Evolutionary conservation across 2,888 invertebrate genomes (phyloP).

Genomic region (Polymixis flavicincta): DNA sequence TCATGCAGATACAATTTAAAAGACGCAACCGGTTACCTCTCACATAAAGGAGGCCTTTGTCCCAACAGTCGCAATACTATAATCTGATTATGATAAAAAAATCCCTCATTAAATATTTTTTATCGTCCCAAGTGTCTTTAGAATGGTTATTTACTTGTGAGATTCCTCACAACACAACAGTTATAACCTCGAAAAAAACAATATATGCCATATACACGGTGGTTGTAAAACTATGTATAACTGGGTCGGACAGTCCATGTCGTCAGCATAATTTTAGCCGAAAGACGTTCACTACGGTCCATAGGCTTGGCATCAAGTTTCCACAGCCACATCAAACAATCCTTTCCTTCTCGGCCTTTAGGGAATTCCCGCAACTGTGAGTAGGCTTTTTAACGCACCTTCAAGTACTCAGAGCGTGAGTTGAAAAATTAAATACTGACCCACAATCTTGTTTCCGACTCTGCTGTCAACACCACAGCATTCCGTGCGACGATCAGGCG

Average conservation of each 20-base stretch:
- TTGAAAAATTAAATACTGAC: conserved; percentile 62
- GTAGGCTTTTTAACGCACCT: neutral
- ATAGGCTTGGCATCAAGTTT: neutral
- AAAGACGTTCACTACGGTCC: neutral
- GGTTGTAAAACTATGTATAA: neutral
- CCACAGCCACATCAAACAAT: neutral
- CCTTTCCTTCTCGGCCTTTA: neutral
- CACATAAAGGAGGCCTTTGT: neutral
- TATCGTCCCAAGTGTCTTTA: neutral
- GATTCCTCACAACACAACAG: too few relatives aligned
- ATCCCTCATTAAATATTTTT: neutral
- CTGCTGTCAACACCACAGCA: conserved; percentile 80
- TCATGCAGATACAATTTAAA: too few relatives aligned
- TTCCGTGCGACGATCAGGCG: conserved; percentile 71
- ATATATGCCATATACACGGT: neutral
- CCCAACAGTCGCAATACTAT: neutral
- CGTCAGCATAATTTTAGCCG: neutral
- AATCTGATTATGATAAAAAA: too few relatives aligned
- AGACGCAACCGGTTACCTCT: neutral
- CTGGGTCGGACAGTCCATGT: neutral
- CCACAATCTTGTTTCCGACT: conserved; percentile 75
- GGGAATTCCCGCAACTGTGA: neutral
- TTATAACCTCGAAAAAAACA: neutral
- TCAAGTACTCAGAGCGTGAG: neutral
- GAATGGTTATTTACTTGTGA: neutral